Conservation (phyloP, 2,888 invertebrate species). For the Cabera pusaria region DNA sequence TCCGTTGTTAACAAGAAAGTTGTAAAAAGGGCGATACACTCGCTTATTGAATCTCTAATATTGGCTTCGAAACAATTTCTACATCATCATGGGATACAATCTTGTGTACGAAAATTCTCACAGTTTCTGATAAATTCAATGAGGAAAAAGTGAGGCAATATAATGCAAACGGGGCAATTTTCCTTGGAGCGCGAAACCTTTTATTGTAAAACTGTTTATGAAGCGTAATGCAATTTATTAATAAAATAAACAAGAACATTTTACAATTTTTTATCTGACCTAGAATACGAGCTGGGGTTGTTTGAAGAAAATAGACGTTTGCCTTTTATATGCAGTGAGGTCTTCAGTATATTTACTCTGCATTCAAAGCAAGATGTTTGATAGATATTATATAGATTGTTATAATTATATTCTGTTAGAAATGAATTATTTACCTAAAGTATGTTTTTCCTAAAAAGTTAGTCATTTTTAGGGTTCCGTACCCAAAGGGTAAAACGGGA, state of each 20-base stretch:
- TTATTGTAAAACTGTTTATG: slow-evolving; percentile 15
- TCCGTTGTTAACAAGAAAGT: slow-evolving; percentile 3
- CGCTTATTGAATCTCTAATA: slow-evolving; percentile 19
- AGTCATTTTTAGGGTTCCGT: too few relatives aligned
- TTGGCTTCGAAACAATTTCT: slow-evolving; percentile 16
- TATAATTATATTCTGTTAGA: too few relatives aligned
- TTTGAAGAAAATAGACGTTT: too few relatives aligned
- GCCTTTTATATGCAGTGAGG: too few relatives aligned
- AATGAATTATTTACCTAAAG: too few relatives aligned
- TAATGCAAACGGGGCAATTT: slow-evolving; percentile 22
- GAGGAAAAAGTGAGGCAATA: slow-evolving; percentile 21
- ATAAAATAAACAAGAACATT: slow-evolving; percentile 9
- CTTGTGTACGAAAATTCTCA: slow-evolving; percentile 9
- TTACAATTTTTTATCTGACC: slow-evolving; percentile 2
- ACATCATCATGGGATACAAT: slow-evolving; percentile 13
- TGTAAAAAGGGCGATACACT: slow-evolving; percentile 5
- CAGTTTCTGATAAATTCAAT: slow-evolving; percentile 20
- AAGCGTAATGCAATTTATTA: slow-evolving; percentile 13
- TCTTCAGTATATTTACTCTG: too few relatives aligned
- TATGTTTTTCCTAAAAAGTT: too few relatives aligned
- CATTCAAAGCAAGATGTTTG: too few relatives aligned
- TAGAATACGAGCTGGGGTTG: not conserved
- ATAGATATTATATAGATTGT: too few relatives aligned
- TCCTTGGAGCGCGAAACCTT: slow-evolving; percentile 12
- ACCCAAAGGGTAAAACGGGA: too few relatives aligned